These are phyloP conservation scores for Archegozetes longisetosus DNA, from an alignment of 1,140 invertebrate genomes.

Conservation along the genomic window DNA sequence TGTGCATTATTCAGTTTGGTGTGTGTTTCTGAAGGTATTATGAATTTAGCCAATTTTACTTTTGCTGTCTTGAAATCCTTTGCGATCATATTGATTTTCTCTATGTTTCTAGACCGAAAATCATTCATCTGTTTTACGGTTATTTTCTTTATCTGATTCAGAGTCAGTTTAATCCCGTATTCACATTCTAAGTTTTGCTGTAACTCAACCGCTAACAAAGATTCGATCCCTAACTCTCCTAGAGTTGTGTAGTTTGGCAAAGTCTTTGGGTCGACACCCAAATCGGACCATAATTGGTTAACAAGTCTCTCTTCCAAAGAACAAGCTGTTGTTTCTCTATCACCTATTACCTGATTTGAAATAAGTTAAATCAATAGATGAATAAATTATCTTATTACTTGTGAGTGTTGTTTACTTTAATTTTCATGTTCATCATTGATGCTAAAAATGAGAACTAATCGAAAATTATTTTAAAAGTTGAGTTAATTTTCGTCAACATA, in stretches of 20 bases:
- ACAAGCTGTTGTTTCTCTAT: conserved; percentile 36
- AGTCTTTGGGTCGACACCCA: conserved; percentile 53
- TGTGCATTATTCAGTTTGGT: conserved; percentile 30
- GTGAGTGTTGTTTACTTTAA: too few species aligned
- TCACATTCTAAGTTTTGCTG: conserved; percentile 34
- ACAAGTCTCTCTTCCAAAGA: conserved; percentile 22
- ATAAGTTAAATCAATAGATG: conserved; percentile 40
- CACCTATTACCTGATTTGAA: conserved; percentile 29
- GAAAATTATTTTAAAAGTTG: too few species aligned
- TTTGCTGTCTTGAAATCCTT: background rate
- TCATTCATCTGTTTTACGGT: conserved; percentile 8
- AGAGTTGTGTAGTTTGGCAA: conserved; percentile 53
- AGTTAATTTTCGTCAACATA: too few species aligned
- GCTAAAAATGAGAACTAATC: too few species aligned
- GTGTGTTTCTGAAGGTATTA: conserved; percentile 32
- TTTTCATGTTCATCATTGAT: too few species aligned
- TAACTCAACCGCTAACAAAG: conserved; percentile 91
- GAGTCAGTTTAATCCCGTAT: conserved; percentile 7
- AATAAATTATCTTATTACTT: background rate
- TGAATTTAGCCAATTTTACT: conserved; percentile 25
- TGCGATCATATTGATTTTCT: background rate
- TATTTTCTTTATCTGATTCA: conserved; percentile 11
- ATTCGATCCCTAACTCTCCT: conserved; percentile 87
- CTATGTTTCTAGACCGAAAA: conserved; percentile 20
- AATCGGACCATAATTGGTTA: conserved; percentile 27